phyloP scores from a whole-genome alignment of 2,888 invertebrate species.

The Epirrhoe alternata region DNA sequence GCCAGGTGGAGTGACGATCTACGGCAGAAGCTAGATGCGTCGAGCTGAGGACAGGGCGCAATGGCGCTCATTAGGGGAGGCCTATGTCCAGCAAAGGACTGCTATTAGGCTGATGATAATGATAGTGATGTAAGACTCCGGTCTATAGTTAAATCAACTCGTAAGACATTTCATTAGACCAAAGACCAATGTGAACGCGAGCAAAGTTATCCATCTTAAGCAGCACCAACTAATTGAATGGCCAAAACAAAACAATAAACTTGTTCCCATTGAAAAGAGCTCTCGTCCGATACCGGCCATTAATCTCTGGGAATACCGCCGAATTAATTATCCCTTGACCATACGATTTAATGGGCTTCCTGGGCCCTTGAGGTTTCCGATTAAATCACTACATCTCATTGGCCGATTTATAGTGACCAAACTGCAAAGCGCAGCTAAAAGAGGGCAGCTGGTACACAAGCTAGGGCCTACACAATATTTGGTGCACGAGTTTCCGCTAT shows the following conservation, averaged over 20 bases:
- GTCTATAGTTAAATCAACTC: too few relatives aligned
- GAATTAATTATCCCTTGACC: slow-evolving; percentile 85
- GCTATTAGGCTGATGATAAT: neutral
- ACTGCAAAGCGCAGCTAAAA: slow-evolving; percentile 38
- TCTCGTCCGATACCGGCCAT: slow-evolving; percentile 72
- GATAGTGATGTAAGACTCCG: neutral
- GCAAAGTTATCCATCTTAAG: neutral
- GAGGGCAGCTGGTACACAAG: slow-evolving; percentile 27
- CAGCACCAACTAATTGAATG: slow-evolving; percentile 37
- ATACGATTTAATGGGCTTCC: slow-evolving; percentile 85
- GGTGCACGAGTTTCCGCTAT: too few relatives aligned
- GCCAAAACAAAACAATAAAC: slow-evolving; percentile 67
- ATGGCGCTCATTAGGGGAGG: too few relatives aligned
- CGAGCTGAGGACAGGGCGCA: too few relatives aligned
- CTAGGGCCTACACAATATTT: neutral
- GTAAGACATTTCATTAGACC: too few relatives aligned
- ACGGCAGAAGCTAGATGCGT: too few relatives aligned
- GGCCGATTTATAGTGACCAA: slow-evolving; percentile 82
- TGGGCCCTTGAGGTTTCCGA: slow-evolving; percentile 81
- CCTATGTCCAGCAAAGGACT: too few relatives aligned
- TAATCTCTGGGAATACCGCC: slow-evolving; percentile 82
- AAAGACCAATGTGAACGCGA: neutral
- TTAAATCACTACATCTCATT: slow-evolving; percentile 85
- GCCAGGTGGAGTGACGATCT: too few relatives aligned
- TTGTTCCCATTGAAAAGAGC: slow-evolving; percentile 75